These are phyloP conservation scores for Formicarius rufipectus DNA, from an alignment of 2,113 vertebrate species.

Conservation along the genomic window DNA sequence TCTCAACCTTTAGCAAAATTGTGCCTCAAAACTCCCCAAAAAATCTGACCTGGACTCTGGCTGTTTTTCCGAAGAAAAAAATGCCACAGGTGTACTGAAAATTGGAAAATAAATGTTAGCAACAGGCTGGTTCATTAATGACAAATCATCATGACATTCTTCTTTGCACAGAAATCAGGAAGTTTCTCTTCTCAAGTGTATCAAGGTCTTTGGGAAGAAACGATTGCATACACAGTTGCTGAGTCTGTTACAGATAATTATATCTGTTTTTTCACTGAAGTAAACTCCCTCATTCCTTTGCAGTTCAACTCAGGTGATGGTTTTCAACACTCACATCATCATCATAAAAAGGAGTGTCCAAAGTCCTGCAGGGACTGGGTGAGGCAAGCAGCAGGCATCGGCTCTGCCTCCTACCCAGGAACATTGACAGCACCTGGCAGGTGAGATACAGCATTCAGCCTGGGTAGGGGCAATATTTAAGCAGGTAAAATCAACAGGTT, in stretches of 20 bases:
- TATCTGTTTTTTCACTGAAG: background rate
- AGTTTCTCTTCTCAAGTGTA: background rate
- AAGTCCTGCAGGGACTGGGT: constrained; percentile 2
- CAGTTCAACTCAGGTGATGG: background rate
- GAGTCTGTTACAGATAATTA: background rate
- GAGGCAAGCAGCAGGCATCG: accelerated
- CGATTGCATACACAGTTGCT: background rate
- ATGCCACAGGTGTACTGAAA: background rate
- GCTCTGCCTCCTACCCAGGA: background rate
- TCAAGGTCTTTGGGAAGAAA: background rate
- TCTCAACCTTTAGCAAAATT: background rate
- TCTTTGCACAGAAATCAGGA: background rate
- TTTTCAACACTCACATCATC: background rate
- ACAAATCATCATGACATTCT: background rate
- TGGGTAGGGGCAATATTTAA: background rate
- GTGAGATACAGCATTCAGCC: background rate
- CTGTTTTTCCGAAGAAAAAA: background rate
- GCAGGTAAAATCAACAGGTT: background rate
- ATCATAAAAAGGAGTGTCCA: background rate
- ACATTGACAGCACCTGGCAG: accelerated
- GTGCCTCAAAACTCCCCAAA: background rate
- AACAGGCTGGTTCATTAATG: background rate
- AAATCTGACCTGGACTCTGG: background rate
- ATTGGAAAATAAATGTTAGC: background rate
- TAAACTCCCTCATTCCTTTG: background rate